Base-by-base conservation (phyloP, 2,113 vertebrate genomes). In the Nycticebus coucang region DNA sequence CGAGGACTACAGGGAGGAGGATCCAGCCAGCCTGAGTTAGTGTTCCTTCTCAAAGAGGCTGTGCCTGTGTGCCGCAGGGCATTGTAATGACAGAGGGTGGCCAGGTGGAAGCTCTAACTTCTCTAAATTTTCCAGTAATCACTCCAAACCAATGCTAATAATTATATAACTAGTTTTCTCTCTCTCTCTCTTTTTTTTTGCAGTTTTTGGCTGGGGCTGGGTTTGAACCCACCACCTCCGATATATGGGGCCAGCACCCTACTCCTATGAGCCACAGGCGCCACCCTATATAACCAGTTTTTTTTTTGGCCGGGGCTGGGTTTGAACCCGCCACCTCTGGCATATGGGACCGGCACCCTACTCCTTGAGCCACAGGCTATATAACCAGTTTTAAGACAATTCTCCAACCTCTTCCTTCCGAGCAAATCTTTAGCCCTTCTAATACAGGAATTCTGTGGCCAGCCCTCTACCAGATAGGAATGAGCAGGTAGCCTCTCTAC, bases 71-170 rank as follows among this genome's bases (percentile, higher is more conserved):
- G 19, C 55, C 71, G 4, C 45, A 33, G n/a, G 28, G 21, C 9
- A 14, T 14, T 14, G 11, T 10, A 4, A 18, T 10, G 45, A n/a
- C 35, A 30, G 24, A 5, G 37, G 37, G 7, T 0, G 4, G 41
- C 12, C 4, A 21, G 18, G 2, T 4, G 18, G 60, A 30, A 26
- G 14, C 24, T 41, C 86, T 26, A 1, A 2, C n/a, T 72, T 71
- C 59, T 64, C 80, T 55, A 22, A 59, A 77, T 87, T 89, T 71
- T 28, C 41, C 50, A 18, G 11, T 30, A 55, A 19, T 62, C 12
- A 37, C 62, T 95, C 15, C 30, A 71, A 37, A 59, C 13, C 59
- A 75, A 69, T 41, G 69, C 37, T 45, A 53, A 35, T 9, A 77
- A n/a, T 50, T 21, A 45, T 0, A 8, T 33, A 78, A 21, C 4